A percentile compares a stretch with the other conserved stretches of the same genome.
Conservation (phyloP, 2,888 invertebrate genomes). For the Amphipyra berbera region DNA sequence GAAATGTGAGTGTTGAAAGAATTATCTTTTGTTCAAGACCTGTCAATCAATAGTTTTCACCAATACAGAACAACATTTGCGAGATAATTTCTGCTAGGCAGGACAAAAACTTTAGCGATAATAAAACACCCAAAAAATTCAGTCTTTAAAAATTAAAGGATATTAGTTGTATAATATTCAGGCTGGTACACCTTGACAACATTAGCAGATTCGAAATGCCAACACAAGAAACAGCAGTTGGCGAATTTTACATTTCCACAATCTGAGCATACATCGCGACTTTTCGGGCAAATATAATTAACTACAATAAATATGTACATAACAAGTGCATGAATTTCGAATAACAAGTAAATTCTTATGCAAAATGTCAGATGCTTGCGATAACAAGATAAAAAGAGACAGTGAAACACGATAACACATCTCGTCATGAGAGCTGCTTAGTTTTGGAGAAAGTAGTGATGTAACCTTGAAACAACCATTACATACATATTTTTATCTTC, state of each 20-base stretch:
- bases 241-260: constrained; percentile 6
- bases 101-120: background rate
- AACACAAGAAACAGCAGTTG: background rate
- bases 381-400: constrained; percentile 64
- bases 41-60: constrained; percentile 9
- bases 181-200: background rate
- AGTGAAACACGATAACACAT: constrained; percentile 61
- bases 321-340: constrained; percentile 30
- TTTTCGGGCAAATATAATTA: constrained; percentile 41
- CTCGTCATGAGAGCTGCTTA: constrained; percentile 63
- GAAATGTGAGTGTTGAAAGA: constrained; percentile 26
- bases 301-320: constrained; percentile 27
- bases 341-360: constrained; percentile 40
- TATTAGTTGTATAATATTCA: background rate
- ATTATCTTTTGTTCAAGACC: constrained; percentile 22
- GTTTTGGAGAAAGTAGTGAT: constrained; percentile 66
- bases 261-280: constrained; percentile 1
- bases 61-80: too few relatives aligned
- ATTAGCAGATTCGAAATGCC: too few relatives aligned
- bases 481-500: constrained; percentile 26
- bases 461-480: constrained; percentile 56
- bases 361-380: constrained; percentile 56
- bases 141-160: too few relatives aligned
- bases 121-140: background rate
- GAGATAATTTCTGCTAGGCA: too few relatives aligned